Evolutionary conservation across 2,797 vertebrate genomes (phyloP).

Genomic region (Merluccius polli): DNA sequence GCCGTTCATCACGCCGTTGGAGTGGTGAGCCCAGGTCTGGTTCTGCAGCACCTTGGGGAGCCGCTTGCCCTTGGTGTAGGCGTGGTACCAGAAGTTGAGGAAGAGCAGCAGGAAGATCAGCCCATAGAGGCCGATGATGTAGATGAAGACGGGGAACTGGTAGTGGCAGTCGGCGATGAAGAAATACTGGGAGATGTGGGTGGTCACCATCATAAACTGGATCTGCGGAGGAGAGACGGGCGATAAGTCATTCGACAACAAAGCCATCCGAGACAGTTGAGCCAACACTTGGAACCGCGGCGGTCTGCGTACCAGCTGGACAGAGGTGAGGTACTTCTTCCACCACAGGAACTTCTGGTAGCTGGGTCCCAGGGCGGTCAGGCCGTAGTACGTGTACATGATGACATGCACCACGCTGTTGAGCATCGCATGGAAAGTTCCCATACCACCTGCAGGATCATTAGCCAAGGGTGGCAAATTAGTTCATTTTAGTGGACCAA

Average conservation of each 20-base stretch:
- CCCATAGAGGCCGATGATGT: constrained; percentile 85
- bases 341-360: constrained; percentile 95
- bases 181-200: constrained; percentile 89
- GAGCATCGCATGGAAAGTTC: constrained; percentile 91
- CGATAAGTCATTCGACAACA: neutral
- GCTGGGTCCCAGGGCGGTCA: constrained; percentile 87
- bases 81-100: constrained; percentile 95
- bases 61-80: constrained; percentile 93
- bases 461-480: neutral
- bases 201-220: constrained; percentile 85
- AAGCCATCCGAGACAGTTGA: neutral
- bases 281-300: no score
- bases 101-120: constrained; percentile 88
- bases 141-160: constrained; percentile 88
- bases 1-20: constrained; percentile 68
- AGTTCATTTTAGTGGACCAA: neutral
- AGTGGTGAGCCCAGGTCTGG: constrained; percentile 67
- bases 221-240: constrained; percentile 64
- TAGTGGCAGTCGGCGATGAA: constrained; percentile 87
- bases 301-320: constrained; percentile 85
- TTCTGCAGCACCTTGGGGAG: constrained; percentile 81
- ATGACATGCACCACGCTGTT: constrained; percentile 90
- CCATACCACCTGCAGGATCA: constrained; percentile 81
- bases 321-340: constrained; percentile 94
- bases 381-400: constrained; percentile 94